These are phyloP conservation scores for Menura novaehollandiae DNA, from an alignment of 2,113 vertebrate genomes.

Conservation along the genomic window DNA sequence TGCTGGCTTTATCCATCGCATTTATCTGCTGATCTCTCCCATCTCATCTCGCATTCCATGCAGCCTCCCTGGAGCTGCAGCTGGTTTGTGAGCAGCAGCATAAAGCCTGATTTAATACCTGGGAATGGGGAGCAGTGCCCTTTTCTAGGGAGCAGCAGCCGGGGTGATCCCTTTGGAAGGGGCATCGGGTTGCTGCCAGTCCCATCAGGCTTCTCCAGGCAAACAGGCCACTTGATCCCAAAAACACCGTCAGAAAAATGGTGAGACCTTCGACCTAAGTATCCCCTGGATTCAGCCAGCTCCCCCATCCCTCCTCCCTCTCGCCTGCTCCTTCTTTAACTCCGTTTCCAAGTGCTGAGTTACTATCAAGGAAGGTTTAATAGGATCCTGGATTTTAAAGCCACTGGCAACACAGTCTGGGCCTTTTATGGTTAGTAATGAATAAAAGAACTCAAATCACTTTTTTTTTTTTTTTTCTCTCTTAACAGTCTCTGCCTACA, in stretches of 20 bases:
- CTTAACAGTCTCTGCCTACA: conserved; percentile 58
- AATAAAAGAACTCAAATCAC: conserved; percentile 70
- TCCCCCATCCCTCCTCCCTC: not conserved
- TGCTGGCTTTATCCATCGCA: conserved; percentile 42
- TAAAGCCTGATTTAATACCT: conserved; percentile 40
- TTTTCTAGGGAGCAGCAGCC: not conserved
- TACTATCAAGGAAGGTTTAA: conserved; percentile 73
- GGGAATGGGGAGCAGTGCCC: not conserved
- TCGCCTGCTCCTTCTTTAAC: not conserved
- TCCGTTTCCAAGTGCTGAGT: conserved; percentile 54
- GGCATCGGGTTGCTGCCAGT: not conserved
- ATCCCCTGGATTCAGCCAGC: conserved; percentile 21
- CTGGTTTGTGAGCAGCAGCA: conserved; percentile 14
- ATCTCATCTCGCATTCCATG: conserved; percentile 51
- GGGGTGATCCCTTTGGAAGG: not conserved
- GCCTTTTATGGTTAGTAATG: conserved; percentile 67
- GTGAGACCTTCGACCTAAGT: not conserved
- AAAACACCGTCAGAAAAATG: conserved; percentile 25
- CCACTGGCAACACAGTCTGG: conserved; percentile 56
- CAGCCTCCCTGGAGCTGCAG: conserved; percentile 25
- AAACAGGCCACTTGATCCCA: conserved; percentile 49
- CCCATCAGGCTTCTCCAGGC: not conserved
- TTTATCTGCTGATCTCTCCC: conserved; percentile 61
- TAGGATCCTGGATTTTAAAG: conserved; percentile 72
- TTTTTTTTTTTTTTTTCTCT: not conserved